Percentiles rank a stretch among this genome's conserved stretches.
These are phyloP conservation scores for Beris morrisii DNA, from an alignment of 2,888 invertebrate genomes.

Conservation along the genomic window DNA sequence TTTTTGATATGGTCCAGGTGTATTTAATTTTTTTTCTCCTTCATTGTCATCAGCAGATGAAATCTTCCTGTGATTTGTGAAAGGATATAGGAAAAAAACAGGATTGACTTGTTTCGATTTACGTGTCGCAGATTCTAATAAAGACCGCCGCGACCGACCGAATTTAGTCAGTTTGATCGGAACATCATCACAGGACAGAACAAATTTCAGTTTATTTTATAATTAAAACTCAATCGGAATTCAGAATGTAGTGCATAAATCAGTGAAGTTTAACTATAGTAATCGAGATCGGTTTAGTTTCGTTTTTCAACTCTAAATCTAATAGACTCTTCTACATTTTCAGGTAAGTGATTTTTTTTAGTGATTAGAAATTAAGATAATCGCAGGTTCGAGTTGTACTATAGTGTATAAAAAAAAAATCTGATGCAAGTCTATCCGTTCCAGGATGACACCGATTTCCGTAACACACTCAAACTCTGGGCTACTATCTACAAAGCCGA, in stretches of 20 bases:
- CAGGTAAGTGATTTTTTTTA: too few species aligned
- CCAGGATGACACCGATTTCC: too few species aligned
- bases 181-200: conserved; percentile 8
- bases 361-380: too few species aligned
- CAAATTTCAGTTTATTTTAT: neutral
- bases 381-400: too few species aligned
- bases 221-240: neutral
- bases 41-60: conserved; percentile 3
- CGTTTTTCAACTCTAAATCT: neutral
- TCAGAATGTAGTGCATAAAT: neutral
- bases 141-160: conserved; percentile 10
- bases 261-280: neutral
- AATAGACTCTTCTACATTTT: neutral
- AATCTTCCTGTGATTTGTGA: neutral
- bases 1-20: conserved; percentile 32
- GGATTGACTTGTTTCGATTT: conserved; percentile 27
- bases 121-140: conserved; percentile 28
- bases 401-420: too few species aligned
- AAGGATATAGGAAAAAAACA: conserved; percentile 17
- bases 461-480: too few species aligned
- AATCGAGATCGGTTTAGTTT: conserved; percentile 3
- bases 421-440: too few species aligned
- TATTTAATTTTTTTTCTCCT: conserved; percentile 3
- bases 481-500: conserved; percentile 8
- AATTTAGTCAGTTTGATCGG: conserved; percentile 34